Evolutionary conservation across 2,797 vertebrate species (phyloP).

Genomic region (Jordanella pulchra): DNA sequence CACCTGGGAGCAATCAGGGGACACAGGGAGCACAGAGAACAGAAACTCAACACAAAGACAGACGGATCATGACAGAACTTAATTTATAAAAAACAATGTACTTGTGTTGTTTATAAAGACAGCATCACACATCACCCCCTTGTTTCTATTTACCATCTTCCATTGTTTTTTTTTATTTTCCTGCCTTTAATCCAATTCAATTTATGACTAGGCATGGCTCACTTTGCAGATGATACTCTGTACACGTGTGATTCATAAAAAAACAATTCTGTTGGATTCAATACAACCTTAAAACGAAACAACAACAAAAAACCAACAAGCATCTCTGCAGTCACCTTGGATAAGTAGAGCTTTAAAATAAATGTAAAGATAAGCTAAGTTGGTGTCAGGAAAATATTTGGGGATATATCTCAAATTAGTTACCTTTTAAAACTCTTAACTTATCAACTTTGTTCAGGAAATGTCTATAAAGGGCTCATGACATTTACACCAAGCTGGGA

Average conservation of each 20-base stretch:
- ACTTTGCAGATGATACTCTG: neutral
- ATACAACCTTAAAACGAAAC: neutral
- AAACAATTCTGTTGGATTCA: too few relatives aligned
- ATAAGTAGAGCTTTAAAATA: neutral
- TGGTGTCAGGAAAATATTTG: neutral
- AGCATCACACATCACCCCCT: neutral
- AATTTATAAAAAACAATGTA: neutral
- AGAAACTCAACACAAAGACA: too few relatives aligned
- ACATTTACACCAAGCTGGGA: neutral
- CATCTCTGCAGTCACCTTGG: neutral
- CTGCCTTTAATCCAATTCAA: neutral
- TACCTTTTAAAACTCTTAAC: neutral
- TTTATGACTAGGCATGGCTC: neutral
- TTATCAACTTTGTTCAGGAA: neutral
- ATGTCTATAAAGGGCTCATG: neutral
- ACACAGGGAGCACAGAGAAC: too few relatives aligned
- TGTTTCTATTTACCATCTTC: neutral
- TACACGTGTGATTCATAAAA: neutral
- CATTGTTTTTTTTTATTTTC: neutral
- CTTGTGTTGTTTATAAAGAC: neutral
- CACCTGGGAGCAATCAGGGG: too few relatives aligned
- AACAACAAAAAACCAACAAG: neutral
- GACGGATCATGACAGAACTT: neutral
- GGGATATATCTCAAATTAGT: neutral
- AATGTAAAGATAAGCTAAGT: neutral